Evolutionary conservation across 2,888 invertebrate genomes (phyloP).

Genomic region (Bunonema sp.): DNA sequence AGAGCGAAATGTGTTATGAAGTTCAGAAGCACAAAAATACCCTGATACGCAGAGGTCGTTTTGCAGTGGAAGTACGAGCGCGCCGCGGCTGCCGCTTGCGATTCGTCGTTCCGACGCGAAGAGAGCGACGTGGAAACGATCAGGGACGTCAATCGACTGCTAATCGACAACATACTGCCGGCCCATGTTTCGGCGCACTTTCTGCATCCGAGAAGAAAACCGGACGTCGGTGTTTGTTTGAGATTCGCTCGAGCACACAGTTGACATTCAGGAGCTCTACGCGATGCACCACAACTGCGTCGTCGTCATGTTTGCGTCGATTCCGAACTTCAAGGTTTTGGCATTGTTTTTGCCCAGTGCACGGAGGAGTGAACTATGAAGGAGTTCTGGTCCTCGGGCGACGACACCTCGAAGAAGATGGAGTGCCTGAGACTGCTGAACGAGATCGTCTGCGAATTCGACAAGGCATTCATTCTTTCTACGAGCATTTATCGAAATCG

Average conservation of each 20-base stretch:
- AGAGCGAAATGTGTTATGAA: no score
- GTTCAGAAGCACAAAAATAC: no score
- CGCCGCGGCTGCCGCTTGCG: conserved; percentile 80
- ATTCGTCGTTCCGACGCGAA: conserved; percentile 71
- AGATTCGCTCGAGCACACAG: background rate
- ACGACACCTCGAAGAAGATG: conserved; percentile 83
- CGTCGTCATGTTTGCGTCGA: conserved; percentile 93
- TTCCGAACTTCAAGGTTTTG: conserved; percentile 66
- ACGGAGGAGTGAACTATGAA: no score
- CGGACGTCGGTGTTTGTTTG: conserved; percentile 3
- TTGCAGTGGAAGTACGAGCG: conserved; percentile 42
- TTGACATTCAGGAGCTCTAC: conserved; percentile 62
- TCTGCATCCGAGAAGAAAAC: conserved; percentile 48
- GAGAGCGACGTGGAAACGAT: conserved; percentile 88
- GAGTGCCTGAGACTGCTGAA: conserved; percentile 82
- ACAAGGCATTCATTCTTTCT: no score
- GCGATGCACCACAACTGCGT: conserved; percentile 81
- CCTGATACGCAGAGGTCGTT: no score
- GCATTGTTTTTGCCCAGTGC: no score
- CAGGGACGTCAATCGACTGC: conserved; percentile 59
- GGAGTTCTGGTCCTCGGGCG: no score
- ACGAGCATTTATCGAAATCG: conserved; percentile 1
- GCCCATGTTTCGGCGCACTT: conserved; percentile 89
- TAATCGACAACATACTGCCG: conserved; percentile 85
- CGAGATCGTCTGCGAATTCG: conserved; percentile 94